phyloP scores from a whole-genome alignment of 2,113 vertebrate genomes.

The Pardalotus punctatus region DNA sequence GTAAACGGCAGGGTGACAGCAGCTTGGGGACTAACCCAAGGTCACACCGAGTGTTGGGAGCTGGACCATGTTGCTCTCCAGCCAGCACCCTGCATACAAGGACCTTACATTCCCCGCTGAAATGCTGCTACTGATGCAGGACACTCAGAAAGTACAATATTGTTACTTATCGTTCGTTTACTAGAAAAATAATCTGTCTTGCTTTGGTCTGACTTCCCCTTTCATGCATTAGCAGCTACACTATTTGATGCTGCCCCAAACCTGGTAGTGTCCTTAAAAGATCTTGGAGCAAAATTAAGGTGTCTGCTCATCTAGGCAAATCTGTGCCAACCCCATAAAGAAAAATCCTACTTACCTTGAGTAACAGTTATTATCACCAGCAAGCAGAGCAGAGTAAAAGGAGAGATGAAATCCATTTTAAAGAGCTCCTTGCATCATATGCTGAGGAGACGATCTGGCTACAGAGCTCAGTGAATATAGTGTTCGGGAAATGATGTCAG shows the following conservation, averaged over 20 bases:
- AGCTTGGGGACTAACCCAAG: not conserved
- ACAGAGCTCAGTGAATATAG: slow-evolving; percentile 42
- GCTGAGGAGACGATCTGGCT: slow-evolving; percentile 48
- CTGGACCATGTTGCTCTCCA: not conserved
- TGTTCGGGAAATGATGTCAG: slow-evolving; percentile 68
- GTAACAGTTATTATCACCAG: slow-evolving; percentile 41
- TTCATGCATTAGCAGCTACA: slow-evolving; percentile 31
- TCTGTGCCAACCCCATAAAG: slow-evolving; percentile 5
- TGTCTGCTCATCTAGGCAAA: slow-evolving; percentile 1
- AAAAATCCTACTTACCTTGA: slow-evolving; percentile 63
- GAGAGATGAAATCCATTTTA: slow-evolving; percentile 65
- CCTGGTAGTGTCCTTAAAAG: not conserved
- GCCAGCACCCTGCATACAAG: not conserved
- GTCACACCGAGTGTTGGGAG: not conserved
- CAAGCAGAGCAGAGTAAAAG: slow-evolving; percentile 40
- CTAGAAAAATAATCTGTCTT: not conserved
- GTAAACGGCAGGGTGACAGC: not conserved
- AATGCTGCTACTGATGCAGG: not conserved
- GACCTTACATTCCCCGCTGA: not conserved
- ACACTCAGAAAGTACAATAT: not conserved
- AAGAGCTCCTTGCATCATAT: slow-evolving; percentile 49
- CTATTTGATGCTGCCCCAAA: not conserved
- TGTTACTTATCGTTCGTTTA: not conserved
- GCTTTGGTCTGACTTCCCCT: not conserved
- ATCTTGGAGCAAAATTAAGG: not conserved